Evolutionary conservation across 2,797 vertebrate genomes (phyloP).

Genomic region (Decapterus maruadsi): DNA sequence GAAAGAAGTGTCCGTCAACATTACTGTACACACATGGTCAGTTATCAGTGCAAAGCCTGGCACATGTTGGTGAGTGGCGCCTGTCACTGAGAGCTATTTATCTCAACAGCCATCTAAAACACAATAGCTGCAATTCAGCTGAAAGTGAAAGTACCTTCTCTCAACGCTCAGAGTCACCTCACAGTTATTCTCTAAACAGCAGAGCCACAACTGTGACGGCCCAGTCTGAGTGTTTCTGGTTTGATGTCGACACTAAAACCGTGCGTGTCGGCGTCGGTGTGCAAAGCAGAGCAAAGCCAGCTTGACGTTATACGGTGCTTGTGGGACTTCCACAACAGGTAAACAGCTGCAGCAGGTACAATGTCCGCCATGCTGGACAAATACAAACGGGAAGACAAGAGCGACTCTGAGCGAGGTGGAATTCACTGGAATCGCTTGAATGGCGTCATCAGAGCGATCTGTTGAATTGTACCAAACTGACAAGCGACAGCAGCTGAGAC

Average conservation of each 20-base stretch:
- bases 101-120: slow-evolving; percentile 16
- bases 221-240: neutral
- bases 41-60: slow-evolving; percentile 33
- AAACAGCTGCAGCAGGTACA: no score
- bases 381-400: no score
- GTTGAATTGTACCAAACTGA: no score
- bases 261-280: no score
- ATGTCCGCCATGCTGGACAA: no score
- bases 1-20: slow-evolving; percentile 26
- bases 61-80: slow-evolving; percentile 35
- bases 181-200: slow-evolving; percentile 2
- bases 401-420: no score
- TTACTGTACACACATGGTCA: neutral
- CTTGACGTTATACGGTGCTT: no score
- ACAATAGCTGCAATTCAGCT: slow-evolving; percentile 3
- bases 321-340: no score
- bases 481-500: no score
- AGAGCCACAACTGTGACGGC: neutral
- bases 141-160: slow-evolving; percentile 24
- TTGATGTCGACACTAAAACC: neutral
- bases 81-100: slow-evolving; percentile 42
- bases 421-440: no score
- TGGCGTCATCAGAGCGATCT: no score
- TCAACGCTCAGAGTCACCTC: neutral
- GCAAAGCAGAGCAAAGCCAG: no score